A percentile compares a stretch with the other conserved stretches of the same genome.
These are phyloP conservation scores for Penaeus vannamei DNA, from an alignment of 1,140 invertebrate species.

Conservation along the genomic window DNA sequence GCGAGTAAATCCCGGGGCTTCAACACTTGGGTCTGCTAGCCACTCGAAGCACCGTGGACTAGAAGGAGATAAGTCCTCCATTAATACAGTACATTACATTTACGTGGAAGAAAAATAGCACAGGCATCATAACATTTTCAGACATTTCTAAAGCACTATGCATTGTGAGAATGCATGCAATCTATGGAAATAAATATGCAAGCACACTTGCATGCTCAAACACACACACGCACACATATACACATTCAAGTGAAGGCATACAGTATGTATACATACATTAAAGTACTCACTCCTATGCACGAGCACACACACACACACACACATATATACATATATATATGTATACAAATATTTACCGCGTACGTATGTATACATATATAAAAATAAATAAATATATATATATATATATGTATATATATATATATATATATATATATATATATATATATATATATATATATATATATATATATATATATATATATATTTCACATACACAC, in stretches of 20 bases:
- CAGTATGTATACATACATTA: not conserved
- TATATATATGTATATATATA: slow-evolving; percentile 27
- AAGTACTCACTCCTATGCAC: not conserved
- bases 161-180: not conserved
- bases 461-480: not conserved
- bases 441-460: not conserved
- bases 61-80: too few relatives aligned
- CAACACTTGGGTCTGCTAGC: too few relatives aligned
- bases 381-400: slow-evolving; percentile 33
- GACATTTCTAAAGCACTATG: too few relatives aligned
- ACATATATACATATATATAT: not conserved
- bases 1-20: too few relatives aligned
- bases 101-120: too few relatives aligned
- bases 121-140: too few relatives aligned
- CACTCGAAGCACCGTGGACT: too few relatives aligned
- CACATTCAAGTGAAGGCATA: not conserved
- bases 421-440: slow-evolving; percentile 13
- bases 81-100: too few relatives aligned
- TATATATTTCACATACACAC: too few relatives aligned
- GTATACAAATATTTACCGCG: not conserved
- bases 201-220: not conserved
- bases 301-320: not conserved
- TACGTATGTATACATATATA: not conserved
- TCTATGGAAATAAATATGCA: not conserved
- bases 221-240: not conserved